Base-by-base conservation (phyloP, 2,888 invertebrate species). In the Ceramica pisi region DNA sequence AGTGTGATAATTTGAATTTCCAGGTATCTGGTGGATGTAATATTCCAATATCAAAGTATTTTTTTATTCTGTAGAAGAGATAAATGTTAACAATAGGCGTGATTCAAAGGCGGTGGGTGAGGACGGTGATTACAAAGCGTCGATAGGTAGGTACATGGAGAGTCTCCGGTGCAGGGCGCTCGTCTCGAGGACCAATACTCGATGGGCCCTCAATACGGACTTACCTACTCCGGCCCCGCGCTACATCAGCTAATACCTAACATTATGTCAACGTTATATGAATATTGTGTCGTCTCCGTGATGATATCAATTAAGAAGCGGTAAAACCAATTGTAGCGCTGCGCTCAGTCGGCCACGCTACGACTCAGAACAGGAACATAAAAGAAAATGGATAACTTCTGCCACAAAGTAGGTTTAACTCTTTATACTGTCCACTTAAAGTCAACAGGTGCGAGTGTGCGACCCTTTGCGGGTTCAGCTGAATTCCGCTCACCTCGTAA, bases 161-260 rank as follows among this genome's bases (percentile, higher is more conserved):
- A 86, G 90, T 89, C 93, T 94, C 89, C 69, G 89, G 83, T 90
- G 90, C 91, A 92, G 90, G 87, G 93, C 90, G 91, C 93, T 93
- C 82, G 92, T 92, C 91, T 94, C 89, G 83, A 95, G 95, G 89
- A 88, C 92, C 88, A 90, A 91, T 92, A 91, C 94, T 95, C 86
- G 90, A 93, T 92, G 86, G 88, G 86, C 89, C 88, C 92, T 92
- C 88, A 78, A 86, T 75, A 74, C 74, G 66, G 78, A 76, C 88
- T 84, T 87, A 85, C 88, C 86, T 89, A 89, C 87, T 86, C 82
- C 31, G 35, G 59, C 55, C 53, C 71, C 66, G 50, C 78, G 78
- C 82, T 81, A 86, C 85, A 85, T 87, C 89, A 86, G 81, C 82
- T 83, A 80, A 81, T 83, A 84, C 79, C 78, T 83, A 81, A 73